Evolutionary conservation across 1,140 invertebrate species (phyloP), one percentile per base, ranked within the genome.

Genomic region (Drosophila punjabiensis): DNA sequence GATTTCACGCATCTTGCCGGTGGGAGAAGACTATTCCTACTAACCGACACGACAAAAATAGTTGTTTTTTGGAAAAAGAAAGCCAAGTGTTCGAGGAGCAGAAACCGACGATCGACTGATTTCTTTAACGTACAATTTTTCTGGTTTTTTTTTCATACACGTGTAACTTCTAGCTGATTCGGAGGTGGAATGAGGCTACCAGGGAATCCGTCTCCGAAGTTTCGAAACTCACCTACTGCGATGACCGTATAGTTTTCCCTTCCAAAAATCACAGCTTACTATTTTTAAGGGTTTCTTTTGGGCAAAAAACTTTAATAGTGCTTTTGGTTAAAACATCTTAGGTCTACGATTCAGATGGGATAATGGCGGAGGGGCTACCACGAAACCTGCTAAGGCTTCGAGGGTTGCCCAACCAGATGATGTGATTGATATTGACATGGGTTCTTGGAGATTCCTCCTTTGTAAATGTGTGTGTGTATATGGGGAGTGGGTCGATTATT

Each of bases 1-100:
- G 76, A 97, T 97, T 95, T 97, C 96, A 94, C 96, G 96, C 96
- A 97, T 97, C 5, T 68, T 48, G 9, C 4, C 14, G 24, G 11
- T 37, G 0, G 7, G n/a, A 24, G 18, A 16, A 32, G 5, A 30
- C 16, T 24, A 14, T 16, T 45, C 32, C n/a, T 24, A 41, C 18
- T 14, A 39, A 48, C 41, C 52, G 28, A 63, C 50, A 39, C 41
- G 45, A 60, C 52, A 6, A 61, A 73, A 55, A 50, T 45, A n/a
- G 13, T 67, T 30, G 11, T 55, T 65, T 77, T 39, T 18, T 16
- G 18, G 4, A 48, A 39, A 56, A 65, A 47, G n/a, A 48, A 30
- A 41, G 13, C 14, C 24, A 37, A 35, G 18, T 56, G 53, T 33
- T 66, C 4, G 5, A 45, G 20, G 10, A 33, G 28, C 37, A 30